Conservation (phyloP, 2,888 invertebrate genomes). For the Meloe dianella region DNA sequence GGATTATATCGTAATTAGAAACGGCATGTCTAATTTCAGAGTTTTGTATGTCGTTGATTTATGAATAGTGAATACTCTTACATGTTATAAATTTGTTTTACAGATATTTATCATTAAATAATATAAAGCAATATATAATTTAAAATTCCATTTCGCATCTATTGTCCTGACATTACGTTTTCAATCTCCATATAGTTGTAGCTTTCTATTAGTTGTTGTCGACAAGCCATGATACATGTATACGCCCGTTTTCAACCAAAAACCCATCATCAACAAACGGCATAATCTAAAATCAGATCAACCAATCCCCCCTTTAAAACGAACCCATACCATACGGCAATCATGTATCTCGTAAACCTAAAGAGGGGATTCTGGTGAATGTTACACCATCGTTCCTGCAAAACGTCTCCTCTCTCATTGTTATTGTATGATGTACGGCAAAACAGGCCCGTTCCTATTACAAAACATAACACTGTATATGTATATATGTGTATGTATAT, state of each 20-base stretch:
- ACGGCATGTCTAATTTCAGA: too few relatives aligned
- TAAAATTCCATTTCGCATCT: neutral
- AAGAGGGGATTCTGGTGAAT: constrained; percentile 26
- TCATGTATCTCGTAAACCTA: constrained; percentile 42
- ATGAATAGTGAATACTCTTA: neutral
- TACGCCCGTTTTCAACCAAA: constrained; percentile 6
- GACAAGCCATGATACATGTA: constrained; percentile 4
- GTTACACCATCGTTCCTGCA: constrained; percentile 29
- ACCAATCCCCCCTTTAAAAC: constrained; percentile 21
- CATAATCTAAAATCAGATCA: constrained; percentile 49
- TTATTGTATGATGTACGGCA: constrained; percentile 33
- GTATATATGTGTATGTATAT: neutral
- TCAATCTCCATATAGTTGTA: neutral
- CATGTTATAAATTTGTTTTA: neutral
- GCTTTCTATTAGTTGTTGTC: constrained; percentile 1
- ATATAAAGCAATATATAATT: neutral
- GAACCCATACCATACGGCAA: constrained; percentile 45
- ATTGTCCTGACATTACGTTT: constrained; percentile 1
- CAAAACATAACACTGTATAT: constrained; percentile 10
- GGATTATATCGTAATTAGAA: too few relatives aligned
- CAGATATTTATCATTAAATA: neutral
- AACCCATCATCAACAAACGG: constrained; percentile 31
- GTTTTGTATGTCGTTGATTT: neutral
- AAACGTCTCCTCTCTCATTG: constrained; percentile 39
- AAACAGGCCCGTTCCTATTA: constrained; percentile 24